A percentile compares a stretch with the other conserved stretches of the same genome.
phyloP scores from a whole-genome alignment of 2,888 invertebrate genomes.

The Drosophila pegasa region DNA sequence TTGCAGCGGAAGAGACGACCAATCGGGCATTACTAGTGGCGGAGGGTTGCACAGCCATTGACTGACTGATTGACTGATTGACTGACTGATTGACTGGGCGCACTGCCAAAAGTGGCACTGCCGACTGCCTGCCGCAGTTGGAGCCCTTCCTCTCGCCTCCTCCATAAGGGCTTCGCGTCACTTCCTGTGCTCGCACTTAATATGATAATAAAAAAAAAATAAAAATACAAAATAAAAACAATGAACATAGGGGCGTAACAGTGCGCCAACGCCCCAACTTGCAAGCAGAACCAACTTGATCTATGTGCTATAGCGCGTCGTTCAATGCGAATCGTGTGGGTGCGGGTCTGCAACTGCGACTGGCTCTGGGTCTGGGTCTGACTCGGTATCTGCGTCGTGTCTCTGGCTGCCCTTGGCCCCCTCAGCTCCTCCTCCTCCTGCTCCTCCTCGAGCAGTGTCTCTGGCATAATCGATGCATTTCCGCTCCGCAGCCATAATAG shows the following conservation, averaged over 20 bases:
- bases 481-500: constrained; percentile 47
- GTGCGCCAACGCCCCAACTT: constrained; percentile 62
- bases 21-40: constrained; percentile 53
- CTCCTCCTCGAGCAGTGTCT: constrained; percentile 14
- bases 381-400: background rate
- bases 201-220: constrained; percentile 17
- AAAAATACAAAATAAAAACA: constrained; percentile 38
- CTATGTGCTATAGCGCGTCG: constrained; percentile 21
- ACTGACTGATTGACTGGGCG: constrained; percentile 78
- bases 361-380: constrained; percentile 4
- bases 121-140: constrained; percentile 31
- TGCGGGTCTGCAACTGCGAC: constrained; percentile 33
- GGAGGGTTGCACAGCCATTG: constrained; percentile 29
- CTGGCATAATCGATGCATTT: constrained; percentile 73
- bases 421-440: background rate
- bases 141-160: constrained; percentile 9
- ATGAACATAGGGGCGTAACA: constrained; percentile 48
- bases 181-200: constrained; percentile 43
- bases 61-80: constrained; percentile 71
- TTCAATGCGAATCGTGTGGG: constrained; percentile 44
- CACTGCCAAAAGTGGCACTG: constrained; percentile 64
- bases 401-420: constrained; percentile 9
- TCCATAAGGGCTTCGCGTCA: constrained; percentile 48
- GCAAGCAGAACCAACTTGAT: constrained; percentile 26
- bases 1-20: constrained; percentile 69